These are phyloP conservation scores for Diarsia rubi DNA, from an alignment of 2,888 invertebrate genomes.

Conservation along the genomic window DNA sequence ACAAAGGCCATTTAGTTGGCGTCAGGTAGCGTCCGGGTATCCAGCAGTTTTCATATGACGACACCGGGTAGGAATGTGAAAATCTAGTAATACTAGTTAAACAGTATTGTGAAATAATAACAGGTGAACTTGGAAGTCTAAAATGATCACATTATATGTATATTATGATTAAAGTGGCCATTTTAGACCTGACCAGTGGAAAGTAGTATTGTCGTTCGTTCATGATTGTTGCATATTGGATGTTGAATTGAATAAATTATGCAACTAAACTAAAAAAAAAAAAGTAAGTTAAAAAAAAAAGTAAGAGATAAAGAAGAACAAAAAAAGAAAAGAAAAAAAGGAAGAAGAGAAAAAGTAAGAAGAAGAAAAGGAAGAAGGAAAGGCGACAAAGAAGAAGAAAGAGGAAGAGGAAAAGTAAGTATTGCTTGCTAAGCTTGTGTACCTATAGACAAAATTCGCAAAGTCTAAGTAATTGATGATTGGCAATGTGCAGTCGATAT, in stretches of 20 bases:
- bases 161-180: too few species aligned
- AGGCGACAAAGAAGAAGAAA: too few species aligned
- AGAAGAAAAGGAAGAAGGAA: too few species aligned
- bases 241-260: neutral
- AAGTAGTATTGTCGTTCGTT: neutral
- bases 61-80: conserved; percentile 33
- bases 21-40: conserved; percentile 71
- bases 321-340: too few species aligned
- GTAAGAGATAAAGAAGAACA: too few species aligned
- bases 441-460: neutral
- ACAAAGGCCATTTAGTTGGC: conserved; percentile 75
- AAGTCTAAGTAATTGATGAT: neutral
- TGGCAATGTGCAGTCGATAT: neutral
- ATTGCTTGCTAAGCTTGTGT: neutral
- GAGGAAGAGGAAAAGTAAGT: too few species aligned
- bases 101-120: neutral
- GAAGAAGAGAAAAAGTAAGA: too few species aligned
- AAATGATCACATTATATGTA: too few species aligned
- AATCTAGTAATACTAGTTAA: neutral
- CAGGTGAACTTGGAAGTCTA: too few species aligned
- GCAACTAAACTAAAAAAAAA: too few species aligned
- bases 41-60: conserved; percentile 66
- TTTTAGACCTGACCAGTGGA: neutral
- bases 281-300: too few species aligned
- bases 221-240: neutral